These are phyloP conservation scores for Toxotes jaculatrix DNA, from an alignment of 2,113 vertebrate species.

Conservation along the genomic window DNA sequence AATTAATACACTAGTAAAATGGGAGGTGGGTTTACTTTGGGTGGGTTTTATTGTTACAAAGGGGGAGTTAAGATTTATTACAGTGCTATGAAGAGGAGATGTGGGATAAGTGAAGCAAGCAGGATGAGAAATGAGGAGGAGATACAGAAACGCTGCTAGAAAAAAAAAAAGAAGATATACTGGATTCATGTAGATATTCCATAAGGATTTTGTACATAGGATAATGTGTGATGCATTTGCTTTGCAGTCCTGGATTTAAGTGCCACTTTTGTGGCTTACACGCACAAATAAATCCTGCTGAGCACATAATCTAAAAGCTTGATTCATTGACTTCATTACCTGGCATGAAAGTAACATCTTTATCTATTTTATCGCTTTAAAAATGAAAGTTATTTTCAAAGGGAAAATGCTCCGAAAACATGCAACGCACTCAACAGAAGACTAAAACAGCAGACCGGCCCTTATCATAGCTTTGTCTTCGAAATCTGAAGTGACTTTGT, in stretches of 20 bases:
- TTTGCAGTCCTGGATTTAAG: not conserved
- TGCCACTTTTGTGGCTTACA: no score
- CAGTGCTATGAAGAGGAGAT: not conserved
- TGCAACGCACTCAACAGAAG: not conserved
- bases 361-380: not conserved
- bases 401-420: not conserved
- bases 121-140: not conserved
- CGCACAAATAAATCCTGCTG: not conserved
- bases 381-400: not conserved
- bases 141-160: not conserved
- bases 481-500: conserved; percentile 34
- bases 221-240: not conserved
- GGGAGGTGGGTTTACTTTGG: conserved; percentile 16
- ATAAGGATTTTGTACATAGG: not conserved
- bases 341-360: not conserved
- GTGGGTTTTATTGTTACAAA: not conserved
- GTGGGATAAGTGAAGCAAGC: not conserved
- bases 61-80: conserved; percentile 4
- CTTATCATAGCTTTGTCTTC: conserved; percentile 14
- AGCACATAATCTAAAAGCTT: not conserved
- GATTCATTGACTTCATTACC: conserved; percentile 9
- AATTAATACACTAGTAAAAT: conserved; percentile 33
- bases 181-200: conserved; percentile 1
- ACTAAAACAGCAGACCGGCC: not conserved
- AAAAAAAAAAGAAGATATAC: not conserved